A percentile compares a stretch with the other conserved stretches of the same genome.
Evolutionary conservation across 2,113 vertebrate genomes (phyloP).

Genomic region (Ophthalmolycus amberensis): DNA sequence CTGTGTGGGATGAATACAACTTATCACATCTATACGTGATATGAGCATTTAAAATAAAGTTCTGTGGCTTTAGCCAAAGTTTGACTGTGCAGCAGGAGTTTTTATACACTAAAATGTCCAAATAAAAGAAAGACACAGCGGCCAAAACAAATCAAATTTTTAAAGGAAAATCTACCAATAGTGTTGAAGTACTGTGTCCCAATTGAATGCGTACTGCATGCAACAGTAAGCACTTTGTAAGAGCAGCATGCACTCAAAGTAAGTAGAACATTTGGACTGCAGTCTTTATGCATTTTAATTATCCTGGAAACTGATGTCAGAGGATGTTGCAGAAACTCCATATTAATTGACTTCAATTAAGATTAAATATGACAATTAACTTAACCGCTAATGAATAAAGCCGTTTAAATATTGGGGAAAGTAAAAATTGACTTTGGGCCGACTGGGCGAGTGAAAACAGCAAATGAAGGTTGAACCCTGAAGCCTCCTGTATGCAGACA

Average conservation of each 20-base stretch:
- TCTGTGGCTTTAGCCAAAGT: background rate
- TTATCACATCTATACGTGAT: background rate
- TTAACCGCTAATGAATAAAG: too few species aligned
- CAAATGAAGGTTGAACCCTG: background rate
- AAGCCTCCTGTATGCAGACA: background rate
- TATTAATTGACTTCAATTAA: too few species aligned
- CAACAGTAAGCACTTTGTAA: too few species aligned
- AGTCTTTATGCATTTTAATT: background rate
- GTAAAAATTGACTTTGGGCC: too few species aligned
- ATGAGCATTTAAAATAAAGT: background rate
- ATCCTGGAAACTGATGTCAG: too few species aligned
- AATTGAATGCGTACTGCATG: background rate
- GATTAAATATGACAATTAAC: too few species aligned
- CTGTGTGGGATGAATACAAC: background rate
- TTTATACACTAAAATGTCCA: background rate
- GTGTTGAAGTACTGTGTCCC: background rate
- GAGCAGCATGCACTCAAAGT: background rate
- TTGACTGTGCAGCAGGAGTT: background rate
- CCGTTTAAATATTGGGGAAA: too few species aligned
- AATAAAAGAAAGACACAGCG: background rate
- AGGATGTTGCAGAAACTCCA: too few species aligned
- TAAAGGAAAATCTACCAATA: background rate
- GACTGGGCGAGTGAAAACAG: too few species aligned
- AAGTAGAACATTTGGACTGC: background rate
- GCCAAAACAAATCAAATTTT: background rate